Conservation (phyloP, 2,113 vertebrate genomes). For the Chaetodon trifascialis region DNA sequence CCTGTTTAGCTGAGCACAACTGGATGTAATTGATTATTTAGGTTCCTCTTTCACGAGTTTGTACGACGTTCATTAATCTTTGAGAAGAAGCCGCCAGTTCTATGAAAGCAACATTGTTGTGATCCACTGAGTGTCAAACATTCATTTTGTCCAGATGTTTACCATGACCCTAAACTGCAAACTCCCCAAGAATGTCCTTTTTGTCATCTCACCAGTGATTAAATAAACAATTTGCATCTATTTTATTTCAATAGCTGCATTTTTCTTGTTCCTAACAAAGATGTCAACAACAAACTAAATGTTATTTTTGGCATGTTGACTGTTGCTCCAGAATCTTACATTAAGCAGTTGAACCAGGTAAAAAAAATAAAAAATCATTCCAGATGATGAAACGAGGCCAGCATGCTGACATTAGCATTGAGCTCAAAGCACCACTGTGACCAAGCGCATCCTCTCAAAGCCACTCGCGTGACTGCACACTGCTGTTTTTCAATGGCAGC, state of each 20-base stretch:
- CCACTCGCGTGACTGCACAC: background rate
- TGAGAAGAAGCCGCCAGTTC: background rate
- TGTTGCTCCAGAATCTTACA: background rate
- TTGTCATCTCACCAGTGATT: too few species aligned
- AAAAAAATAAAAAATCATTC: background rate
- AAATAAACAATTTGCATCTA: background rate
- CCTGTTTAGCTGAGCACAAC: constrained; percentile 46
- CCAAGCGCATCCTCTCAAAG: background rate
- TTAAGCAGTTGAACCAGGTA: background rate
- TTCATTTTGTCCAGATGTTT: background rate
- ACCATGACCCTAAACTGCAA: background rate
- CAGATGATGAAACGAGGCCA: too few species aligned
- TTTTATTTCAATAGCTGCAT: background rate
- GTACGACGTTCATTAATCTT: background rate
- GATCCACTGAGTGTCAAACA: background rate
- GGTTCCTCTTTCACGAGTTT: constrained; percentile 11
- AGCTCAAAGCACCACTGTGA: background rate
- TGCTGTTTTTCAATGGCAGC: background rate
- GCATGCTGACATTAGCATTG: background rate
- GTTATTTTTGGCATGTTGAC: background rate
- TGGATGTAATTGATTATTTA: background rate
- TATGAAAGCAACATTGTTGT: background rate
- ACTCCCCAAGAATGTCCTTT: background rate
- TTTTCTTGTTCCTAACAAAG: background rate
- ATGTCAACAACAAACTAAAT: background rate